Percentiles rank a stretch among this genome's conserved stretches.
Evolutionary conservation across 2,797 vertebrate species (phyloP).

Genomic region (Cossypha caffra): DNA sequence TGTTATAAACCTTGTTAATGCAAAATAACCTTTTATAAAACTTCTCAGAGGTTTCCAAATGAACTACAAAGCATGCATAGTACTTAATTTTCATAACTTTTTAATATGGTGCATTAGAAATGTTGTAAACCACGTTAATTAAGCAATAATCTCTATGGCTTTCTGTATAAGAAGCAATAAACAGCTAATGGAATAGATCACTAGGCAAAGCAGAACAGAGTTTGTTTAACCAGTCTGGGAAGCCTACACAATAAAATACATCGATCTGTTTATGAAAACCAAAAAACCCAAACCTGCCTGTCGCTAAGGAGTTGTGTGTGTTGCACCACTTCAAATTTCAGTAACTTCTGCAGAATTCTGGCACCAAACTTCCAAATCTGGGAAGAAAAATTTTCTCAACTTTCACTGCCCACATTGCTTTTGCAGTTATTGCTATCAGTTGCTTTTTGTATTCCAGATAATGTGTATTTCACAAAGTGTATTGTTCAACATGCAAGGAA

Average conservation of each 20-base stretch:
- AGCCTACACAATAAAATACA: background rate
- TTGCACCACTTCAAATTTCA: background rate
- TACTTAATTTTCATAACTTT: slow-evolving; percentile 80
- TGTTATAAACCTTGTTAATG: slow-evolving; percentile 67
- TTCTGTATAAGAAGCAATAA: slow-evolving; percentile 73
- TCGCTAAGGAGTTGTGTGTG: background rate
- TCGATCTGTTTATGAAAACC: background rate
- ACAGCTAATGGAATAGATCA: slow-evolving; percentile 69
- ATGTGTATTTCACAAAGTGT: background rate
- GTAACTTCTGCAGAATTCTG: background rate
- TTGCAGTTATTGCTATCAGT: background rate
- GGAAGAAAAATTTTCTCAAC: background rate
- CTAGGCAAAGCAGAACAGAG: slow-evolving; percentile 65
- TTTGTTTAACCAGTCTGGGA: slow-evolving; percentile 62
- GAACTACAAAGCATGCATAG: slow-evolving; percentile 60
- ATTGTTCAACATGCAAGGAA: background rate
- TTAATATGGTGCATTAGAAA: slow-evolving; percentile 73
- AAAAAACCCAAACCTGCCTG: background rate
- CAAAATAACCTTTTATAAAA: slow-evolving; percentile 70
- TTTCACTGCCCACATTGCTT: background rate
- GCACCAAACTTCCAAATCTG: background rate
- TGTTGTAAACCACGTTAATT: slow-evolving; percentile 79
- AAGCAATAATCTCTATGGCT: slow-evolving; percentile 75
- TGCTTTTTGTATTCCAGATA: background rate
- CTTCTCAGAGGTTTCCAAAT: slow-evolving; percentile 67